phyloP scores from a whole-genome alignment of 2,113 vertebrate species.

The Xenopus laevis region DNA sequence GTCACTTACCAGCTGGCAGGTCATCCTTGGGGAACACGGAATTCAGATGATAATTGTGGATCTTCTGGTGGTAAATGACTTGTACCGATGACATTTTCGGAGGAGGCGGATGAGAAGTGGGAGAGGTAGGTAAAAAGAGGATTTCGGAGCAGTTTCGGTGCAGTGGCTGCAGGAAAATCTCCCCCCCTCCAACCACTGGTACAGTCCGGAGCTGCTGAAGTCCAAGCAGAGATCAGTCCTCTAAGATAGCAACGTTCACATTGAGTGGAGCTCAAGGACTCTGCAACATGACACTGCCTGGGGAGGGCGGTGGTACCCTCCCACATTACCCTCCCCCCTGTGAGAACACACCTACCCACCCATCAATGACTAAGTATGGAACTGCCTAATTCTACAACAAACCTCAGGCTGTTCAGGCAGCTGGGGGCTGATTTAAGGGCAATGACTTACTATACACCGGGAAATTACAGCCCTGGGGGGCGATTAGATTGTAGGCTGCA shows the following conservation, averaged over 20 bases:
- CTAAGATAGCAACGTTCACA: conserved; percentile 38
- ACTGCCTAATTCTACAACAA: conserved; percentile 16
- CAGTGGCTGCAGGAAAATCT: neutral
- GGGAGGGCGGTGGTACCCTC: conserved; percentile 13
- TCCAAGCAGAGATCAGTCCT: conserved; percentile 34
- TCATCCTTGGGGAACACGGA: conserved; percentile 46
- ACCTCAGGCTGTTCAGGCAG: conserved; percentile 6
- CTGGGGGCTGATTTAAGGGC: neutral
- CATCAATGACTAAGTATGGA: conserved; percentile 42
- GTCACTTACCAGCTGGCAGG: conserved; percentile 35
- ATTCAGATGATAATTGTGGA: conserved; percentile 45
- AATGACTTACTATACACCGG: neutral
- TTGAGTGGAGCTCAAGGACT: conserved; percentile 43
- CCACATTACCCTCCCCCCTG: conserved; percentile 8
- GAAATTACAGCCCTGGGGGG: neutral
- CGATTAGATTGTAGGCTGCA: neutral
- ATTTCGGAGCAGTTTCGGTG: neutral
- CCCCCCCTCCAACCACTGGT: neutral
- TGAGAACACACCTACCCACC: conserved; percentile 8
- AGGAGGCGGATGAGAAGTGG: neutral
- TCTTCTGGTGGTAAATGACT: conserved; percentile 46
- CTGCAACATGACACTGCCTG: conserved; percentile 39
- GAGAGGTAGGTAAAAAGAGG: neutral
- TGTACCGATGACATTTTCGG: conserved; percentile 45
- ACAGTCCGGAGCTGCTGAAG: conserved; percentile 18